Percentiles rank a stretch among this genome's conserved stretches.
Evolutionary conservation across 2,797 vertebrate genomes (phyloP).

Genomic region (Sebastes reedi): DNA sequence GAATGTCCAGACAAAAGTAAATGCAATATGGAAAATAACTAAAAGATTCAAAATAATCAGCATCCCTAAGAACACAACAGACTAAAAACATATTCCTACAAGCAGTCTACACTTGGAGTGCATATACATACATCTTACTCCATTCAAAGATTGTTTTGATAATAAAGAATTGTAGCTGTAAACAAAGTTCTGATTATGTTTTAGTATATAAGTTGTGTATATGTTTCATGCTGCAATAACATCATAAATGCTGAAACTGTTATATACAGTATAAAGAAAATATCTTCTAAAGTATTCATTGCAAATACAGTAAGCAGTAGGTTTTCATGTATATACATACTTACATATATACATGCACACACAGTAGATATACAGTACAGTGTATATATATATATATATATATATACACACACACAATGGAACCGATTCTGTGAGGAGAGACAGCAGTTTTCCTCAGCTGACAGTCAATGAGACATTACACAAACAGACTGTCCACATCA

Average conservation of each 20-base stretch:
- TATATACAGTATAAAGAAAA: not conserved
- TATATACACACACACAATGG: not conserved
- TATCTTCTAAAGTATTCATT: not conserved
- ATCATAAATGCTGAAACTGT: not conserved
- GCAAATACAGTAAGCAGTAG: not conserved
- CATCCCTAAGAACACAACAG: not conserved
- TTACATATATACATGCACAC: too few relatives aligned
- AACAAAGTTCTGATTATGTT: not conserved
- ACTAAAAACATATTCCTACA: not conserved
- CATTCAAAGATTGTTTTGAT: not conserved
- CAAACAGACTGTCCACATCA: not conserved
- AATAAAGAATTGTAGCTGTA: not conserved
- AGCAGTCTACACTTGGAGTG: not conserved
- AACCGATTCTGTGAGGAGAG: not conserved
- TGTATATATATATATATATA: too few relatives aligned
- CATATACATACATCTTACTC: not conserved
- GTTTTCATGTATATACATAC: not conserved
- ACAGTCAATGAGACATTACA: not conserved
- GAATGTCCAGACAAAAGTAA: not conserved
- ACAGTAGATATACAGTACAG: too few relatives aligned
- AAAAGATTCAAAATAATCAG: not conserved
- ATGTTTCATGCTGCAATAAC: not conserved
- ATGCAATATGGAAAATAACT: not conserved
- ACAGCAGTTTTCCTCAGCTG: not conserved
- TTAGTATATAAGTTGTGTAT: not conserved